phyloP scores from a whole-genome alignment of 2,888 invertebrate species.

The Papilio elwesi region DNA sequence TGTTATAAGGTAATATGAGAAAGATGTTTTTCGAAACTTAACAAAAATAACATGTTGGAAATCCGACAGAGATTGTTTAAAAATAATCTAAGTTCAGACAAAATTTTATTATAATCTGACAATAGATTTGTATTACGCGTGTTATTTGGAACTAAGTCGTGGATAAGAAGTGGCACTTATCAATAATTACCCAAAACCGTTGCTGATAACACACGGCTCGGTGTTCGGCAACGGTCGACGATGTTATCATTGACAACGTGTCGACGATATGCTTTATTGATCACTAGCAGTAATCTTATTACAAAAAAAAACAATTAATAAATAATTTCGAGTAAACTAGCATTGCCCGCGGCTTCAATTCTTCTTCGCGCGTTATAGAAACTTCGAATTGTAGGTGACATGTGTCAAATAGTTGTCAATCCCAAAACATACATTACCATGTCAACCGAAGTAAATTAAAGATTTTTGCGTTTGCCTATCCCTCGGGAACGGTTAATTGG shows the following conservation, averaged over 20 bases:
- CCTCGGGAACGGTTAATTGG: too few species aligned
- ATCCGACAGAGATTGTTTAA: background rate
- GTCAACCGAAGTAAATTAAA: too few species aligned
- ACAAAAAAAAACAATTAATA: background rate
- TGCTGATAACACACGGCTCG: slow-evolving; percentile 21
- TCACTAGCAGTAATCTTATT: slow-evolving; percentile 22
- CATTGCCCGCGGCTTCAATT: background rate
- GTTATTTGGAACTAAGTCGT: slow-evolving; percentile 31
- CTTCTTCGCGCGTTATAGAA: too few species aligned
- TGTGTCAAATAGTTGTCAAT: too few species aligned
- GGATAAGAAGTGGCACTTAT: slow-evolving; percentile 11
- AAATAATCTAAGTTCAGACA: slow-evolving; percentile 26
- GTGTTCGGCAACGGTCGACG: slow-evolving; percentile 29
- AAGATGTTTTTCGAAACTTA: too few species aligned
- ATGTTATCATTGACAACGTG: slow-evolving; percentile 31
- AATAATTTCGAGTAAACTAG: background rate
- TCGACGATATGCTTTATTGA: slow-evolving; percentile 30
- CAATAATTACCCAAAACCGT: slow-evolving; percentile 34
- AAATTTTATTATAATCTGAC: slow-evolving; percentile 26
- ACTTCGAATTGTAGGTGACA: too few species aligned
- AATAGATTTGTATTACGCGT: slow-evolving; percentile 37
- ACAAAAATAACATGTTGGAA: too few species aligned
- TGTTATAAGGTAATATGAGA: too few species aligned
- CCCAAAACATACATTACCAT: too few species aligned
- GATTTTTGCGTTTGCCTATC: too few species aligned